Percentiles rank a stretch among this genome's conserved stretches.
Evolutionary conservation across 2,888 invertebrate genomes (phyloP).

Genomic region (Spodoptera picta): DNA sequence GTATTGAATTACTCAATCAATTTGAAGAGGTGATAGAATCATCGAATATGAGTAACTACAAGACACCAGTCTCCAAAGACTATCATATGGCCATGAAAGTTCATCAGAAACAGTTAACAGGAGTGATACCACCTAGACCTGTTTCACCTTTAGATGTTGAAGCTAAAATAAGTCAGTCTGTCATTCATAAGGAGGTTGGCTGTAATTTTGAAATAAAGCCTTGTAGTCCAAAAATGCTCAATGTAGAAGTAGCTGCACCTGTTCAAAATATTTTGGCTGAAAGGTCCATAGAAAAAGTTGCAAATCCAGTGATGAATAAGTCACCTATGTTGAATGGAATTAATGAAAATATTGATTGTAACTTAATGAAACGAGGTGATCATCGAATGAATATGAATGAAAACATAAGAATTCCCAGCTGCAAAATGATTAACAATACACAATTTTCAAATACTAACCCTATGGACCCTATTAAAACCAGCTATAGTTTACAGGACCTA

Average conservation of each 20-base stretch:
- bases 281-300: slow-evolving; percentile 81
- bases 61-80: slow-evolving; percentile 61
- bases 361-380: slow-evolving; percentile 62
- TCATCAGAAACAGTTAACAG: slow-evolving; percentile 56
- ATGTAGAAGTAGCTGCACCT: slow-evolving; percentile 81
- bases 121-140: slow-evolving; percentile 71
- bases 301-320: slow-evolving; percentile 74
- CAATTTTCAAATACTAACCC: slow-evolving; percentile 67
- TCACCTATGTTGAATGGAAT: slow-evolving; percentile 63
- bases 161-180: slow-evolving; percentile 87
- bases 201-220: slow-evolving; percentile 88
- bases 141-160: slow-evolving; percentile 86
- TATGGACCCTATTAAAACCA: slow-evolving; percentile 69
- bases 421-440: slow-evolving; percentile 76
- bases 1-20: slow-evolving; percentile 81
- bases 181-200: slow-evolving; percentile 87
- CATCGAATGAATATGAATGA: slow-evolving; percentile 56
- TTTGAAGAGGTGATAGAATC: slow-evolving; percentile 85
- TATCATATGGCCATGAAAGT: slow-evolving; percentile 60
- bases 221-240: slow-evolving; percentile 86
- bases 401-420: slow-evolving; percentile 70
- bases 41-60: slow-evolving; percentile 70
- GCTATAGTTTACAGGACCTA: slow-evolving; percentile 80
- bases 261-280: slow-evolving; percentile 77
- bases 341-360: slow-evolving; percentile 64